Evolutionary conservation across 2,888 invertebrate species (phyloP).

Genomic region (Exephanes ischioxanthus): DNA sequence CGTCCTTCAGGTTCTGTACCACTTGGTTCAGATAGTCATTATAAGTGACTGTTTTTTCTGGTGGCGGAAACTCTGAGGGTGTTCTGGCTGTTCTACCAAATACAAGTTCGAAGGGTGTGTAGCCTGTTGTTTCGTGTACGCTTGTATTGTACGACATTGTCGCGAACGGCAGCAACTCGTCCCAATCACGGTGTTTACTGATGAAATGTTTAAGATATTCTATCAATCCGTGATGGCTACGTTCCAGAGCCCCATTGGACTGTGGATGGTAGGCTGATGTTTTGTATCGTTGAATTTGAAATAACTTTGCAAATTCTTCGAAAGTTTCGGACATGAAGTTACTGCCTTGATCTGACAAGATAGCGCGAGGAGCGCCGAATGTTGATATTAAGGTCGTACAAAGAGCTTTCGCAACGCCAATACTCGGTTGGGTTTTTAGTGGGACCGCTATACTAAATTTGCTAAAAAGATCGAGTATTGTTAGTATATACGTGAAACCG

Average conservation of each 20-base stretch:
- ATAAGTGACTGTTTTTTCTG: conserved; percentile 1
- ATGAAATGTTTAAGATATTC: conserved; percentile 60
- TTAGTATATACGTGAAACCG: conserved; percentile 46
- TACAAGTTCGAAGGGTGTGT: conserved; percentile 54
- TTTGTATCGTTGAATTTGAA: not conserved
- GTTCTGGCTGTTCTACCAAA: conserved; percentile 47
- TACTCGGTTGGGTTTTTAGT: not conserved
- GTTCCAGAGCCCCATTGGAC: conserved; percentile 31
- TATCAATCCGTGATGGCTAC: conserved; percentile 35
- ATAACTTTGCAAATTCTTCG: conserved; percentile 23
- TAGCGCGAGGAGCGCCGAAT: conserved; percentile 44
- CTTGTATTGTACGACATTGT: conserved; percentile 58
- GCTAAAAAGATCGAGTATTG: conserved; percentile 23
- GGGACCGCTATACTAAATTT: conserved; percentile 2
- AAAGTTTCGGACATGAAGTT: conserved; percentile 52
- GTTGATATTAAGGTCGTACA: conserved; percentile 30
- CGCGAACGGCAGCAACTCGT: conserved; percentile 45
- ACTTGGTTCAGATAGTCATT: not conserved
- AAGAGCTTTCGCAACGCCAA: conserved; percentile 52
- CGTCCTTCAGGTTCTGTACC: not conserved
- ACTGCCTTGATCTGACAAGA: conserved; percentile 62
- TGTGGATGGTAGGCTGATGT: conserved; percentile 38
- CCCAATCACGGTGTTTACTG: conserved; percentile 48
- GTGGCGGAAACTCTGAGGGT: conserved; percentile 24
- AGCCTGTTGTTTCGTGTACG: conserved; percentile 52